phyloP scores from a whole-genome alignment of 2,113 vertebrate genomes.

The Siniperca chuatsi region DNA sequence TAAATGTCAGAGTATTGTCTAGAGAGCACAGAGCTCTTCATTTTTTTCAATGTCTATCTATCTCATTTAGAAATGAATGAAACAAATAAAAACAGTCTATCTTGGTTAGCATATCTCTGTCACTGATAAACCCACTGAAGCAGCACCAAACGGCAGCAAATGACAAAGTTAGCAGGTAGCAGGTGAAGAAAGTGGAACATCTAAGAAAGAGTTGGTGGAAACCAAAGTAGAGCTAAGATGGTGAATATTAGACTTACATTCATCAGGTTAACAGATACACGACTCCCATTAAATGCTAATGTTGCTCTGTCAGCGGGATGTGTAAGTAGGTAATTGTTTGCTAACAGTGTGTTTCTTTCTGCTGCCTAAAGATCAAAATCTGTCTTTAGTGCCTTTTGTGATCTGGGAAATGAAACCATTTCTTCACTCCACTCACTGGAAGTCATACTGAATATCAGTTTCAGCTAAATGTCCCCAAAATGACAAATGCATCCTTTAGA shows the following conservation, averaged over 20 bases:
- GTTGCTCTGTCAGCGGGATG: neutral
- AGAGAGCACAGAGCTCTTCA: neutral
- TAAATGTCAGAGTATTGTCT: neutral
- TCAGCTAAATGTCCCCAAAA: conserved; percentile 13
- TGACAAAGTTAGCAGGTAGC: neutral
- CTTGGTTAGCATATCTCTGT: neutral
- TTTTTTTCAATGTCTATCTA: neutral
- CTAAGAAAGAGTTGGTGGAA: neutral
- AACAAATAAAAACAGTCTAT: neutral
- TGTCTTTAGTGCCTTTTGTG: neutral
- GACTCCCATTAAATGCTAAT: neutral
- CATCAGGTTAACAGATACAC: no score
- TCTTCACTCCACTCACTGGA: neutral
- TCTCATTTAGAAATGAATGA: neutral
- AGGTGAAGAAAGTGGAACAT: neutral
- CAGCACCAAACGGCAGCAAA: neutral
- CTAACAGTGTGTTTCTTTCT: neutral
- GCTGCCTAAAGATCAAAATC: neutral
- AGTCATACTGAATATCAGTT: neutral
- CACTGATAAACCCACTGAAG: neutral
- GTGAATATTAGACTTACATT: neutral
- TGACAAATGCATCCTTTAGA: conserved; percentile 38
- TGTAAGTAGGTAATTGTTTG: neutral
- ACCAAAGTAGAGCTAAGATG: neutral
- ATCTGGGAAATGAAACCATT: conserved; percentile 5